Evolutionary conservation across 2,797 vertebrate genomes (phyloP), one percentile per base, ranked within the genome.

Genomic region (Naso thynnoides): DNA sequence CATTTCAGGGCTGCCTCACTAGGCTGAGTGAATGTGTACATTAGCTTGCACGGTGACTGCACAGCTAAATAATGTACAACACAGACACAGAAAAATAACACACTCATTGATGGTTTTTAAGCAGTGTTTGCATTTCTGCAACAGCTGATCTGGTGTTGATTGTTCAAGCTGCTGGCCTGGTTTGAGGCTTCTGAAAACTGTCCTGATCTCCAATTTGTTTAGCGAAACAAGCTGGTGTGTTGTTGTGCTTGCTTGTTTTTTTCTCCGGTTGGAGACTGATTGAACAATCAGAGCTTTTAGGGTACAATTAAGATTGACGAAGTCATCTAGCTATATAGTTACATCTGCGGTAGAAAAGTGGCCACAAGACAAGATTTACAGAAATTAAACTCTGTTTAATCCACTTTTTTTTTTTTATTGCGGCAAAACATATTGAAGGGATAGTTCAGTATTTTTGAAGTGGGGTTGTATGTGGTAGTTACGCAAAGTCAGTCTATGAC

Each of bases 1-100:
- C 76, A 45, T 82, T 67, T 86, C 81, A 86, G 72, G 68, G 78
- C 76, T 87, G 78, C 73, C 57, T 83, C 60, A 68, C 73, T 58
- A 36, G 45, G 36, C 59, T 88, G 64, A 89, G 59, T 65, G 70
- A 80, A 73, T 79, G 49, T 84, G 55, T 67, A 76, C 59, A 83
- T 88, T 82, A 81, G 65, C 75, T 68, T 71, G 21, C 52, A 79
- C 60, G 48, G 87, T 64, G 55, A 68, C 63, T 87, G 59, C 59
- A 57, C 72, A 80, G 48, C 53, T 29, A 63, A 81, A 45, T 66
- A 67, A 66, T 70, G 59, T 41, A 54, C 55, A 65, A 45, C 68
- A 65, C 47, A 61, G 78, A 75, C 56, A 49, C 19, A 58, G 75
- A 83, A 61, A 48, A 68, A 84, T 69, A 31, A 49, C 41, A 8